Evolutionary conservation across 2,113 vertebrate species (phyloP).

Genomic region (Brienomyrus longianalis): DNA sequence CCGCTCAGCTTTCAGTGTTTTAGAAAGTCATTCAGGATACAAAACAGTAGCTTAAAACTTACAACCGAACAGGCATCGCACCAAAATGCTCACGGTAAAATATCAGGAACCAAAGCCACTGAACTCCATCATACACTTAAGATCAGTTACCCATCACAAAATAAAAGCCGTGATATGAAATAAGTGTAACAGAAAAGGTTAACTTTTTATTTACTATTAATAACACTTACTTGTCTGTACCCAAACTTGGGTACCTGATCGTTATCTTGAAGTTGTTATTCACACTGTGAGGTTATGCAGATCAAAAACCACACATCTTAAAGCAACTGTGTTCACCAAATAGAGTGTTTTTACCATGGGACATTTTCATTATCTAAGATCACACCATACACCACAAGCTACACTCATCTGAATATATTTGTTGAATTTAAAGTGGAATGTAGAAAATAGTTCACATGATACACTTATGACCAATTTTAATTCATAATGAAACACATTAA

Average conservation of each 20-base stretch:
- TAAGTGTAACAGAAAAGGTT: background rate
- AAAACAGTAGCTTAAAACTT: background rate
- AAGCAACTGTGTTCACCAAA: background rate
- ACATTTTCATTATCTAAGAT: background rate
- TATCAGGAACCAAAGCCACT: background rate
- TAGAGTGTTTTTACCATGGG: background rate
- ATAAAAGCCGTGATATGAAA: background rate
- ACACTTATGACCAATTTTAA: background rate
- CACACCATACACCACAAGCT: background rate
- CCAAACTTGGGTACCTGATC: constrained; percentile 9
- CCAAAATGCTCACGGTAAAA: background rate
- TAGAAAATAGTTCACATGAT: background rate
- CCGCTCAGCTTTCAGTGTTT: background rate
- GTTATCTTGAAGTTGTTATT: background rate
- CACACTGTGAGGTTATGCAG: constrained; percentile 4
- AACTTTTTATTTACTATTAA: background rate
- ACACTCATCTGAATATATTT: background rate
- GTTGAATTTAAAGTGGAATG: background rate
- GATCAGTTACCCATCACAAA: background rate
- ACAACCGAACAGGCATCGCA: too few species aligned
- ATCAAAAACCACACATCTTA: background rate
- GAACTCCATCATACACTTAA: background rate
- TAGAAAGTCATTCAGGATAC: background rate
- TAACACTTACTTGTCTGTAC: constrained; percentile 13
- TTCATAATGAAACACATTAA: background rate